Conservation (phyloP, 2,797 vertebrate species). For the Melanogrammus aeglefinus region DNA sequence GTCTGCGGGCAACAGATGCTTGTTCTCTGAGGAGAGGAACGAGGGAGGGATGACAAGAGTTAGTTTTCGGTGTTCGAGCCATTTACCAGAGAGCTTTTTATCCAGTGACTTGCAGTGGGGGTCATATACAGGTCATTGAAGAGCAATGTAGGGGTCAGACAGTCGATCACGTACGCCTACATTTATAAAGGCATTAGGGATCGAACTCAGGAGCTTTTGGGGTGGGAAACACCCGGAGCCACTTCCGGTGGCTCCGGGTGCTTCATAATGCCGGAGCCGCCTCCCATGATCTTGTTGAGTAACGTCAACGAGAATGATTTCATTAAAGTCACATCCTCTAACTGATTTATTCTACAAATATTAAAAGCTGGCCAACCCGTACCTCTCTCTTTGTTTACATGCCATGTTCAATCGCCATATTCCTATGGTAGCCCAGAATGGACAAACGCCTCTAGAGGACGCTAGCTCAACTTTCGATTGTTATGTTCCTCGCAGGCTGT, state of each 20-base stretch:
- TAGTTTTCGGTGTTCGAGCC: neutral
- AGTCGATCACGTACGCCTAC: neutral
- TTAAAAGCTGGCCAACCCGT: no score
- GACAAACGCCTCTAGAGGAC: no score
- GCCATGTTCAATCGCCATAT: no score
- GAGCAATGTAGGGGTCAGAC: neutral
- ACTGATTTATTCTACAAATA: no score
- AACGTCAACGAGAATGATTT: neutral
- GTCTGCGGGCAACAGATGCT: conserved; percentile 81
- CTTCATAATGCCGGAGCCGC: neutral
- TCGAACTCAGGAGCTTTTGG: neutral
- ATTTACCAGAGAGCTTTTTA: neutral
- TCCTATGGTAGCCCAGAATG: no score
- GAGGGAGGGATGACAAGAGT: conserved; percentile 11
- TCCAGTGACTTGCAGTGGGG: neutral
- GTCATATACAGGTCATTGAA: neutral
- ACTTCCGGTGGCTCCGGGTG: no score
- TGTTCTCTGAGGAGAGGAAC: conserved; percentile 70
- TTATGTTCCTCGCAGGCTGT: no score
- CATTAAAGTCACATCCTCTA: no score
- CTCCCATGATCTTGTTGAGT: neutral
- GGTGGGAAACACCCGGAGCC: neutral
- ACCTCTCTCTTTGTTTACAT: no score
- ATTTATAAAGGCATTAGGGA: neutral
- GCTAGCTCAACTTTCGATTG: no score